Base-by-base conservation (phyloP, 2,797 vertebrate species). In the Notoglanidium macrostoma region DNA sequence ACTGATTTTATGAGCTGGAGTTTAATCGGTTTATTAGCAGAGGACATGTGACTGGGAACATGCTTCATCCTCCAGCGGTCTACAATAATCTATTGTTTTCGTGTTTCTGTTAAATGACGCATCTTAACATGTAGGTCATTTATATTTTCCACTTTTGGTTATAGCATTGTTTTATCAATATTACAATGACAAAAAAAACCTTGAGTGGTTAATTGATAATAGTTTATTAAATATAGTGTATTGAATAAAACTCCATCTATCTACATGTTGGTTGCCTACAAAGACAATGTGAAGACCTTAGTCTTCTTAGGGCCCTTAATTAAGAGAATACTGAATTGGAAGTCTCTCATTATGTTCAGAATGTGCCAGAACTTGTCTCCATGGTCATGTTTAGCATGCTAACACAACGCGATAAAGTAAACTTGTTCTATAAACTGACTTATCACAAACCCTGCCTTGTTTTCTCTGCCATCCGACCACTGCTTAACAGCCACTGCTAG, bases 11-110 rank as follows among this genome's bases (percentile, higher is more conserved):
- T 79, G 84, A 86, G 85, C 88, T 85, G 85, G 57, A 77, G 86
- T 81, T 83, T 89, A 89, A 89, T 90, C 46, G 44, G 85, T 88
- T 86, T 89, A 87, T 89, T 87, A 90, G 84, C 40, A 49, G 46
- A 88, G 76, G 82, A 78, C 77, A 57, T 78, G 40, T 81, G 57
- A 46, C 3, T 23, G 78, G 4, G 29, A 78, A 23, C 51, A 11
- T 17, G 35, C n/a, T 19, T 29, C 59, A 15, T 65, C 54, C 23
- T 65, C 40, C 0, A 1, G 35, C 6, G 21, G 8, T 19, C 73
- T 10, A 21, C 5, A 32, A 17, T n/a, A 35, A 6, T 9, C 78
- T 11, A 17, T 32, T n/a, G 9, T 10, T 2, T 29, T 23, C 29
- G 10, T 9, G 17, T 40, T 57, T 59, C 77, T 79, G 77, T 8